Evolutionary conservation across 30 jellyfish, hydroid and myxozoan genomes (phyloP), one percentile per base, ranked within the genome.

Genomic region (Chrysaora quinquecirrha): DNA sequence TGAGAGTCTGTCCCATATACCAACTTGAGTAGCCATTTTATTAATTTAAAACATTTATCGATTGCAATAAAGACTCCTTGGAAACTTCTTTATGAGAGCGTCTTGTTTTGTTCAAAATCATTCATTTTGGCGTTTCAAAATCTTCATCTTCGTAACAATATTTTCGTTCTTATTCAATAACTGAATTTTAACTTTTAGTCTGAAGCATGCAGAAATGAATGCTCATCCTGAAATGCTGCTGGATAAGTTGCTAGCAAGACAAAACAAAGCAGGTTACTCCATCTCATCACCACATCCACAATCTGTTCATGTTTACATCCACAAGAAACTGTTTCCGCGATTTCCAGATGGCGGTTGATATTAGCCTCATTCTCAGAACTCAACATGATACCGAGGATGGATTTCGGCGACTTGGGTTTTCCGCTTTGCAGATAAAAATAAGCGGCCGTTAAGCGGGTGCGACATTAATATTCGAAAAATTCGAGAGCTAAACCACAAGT

Each of bases 1-100:
- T 64, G 96, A 87, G 20, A 90, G 94, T 9, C 97, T 58, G 78
- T 90, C 94, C 97, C 97, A 90, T 34, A 90, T 90, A 19, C 97
- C 97, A 60, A 85, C 96, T 48, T 83, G 82, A 34, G 96, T 35
- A 32, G 96, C 96, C 96, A 85, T 85, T 84, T 67, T 54, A 70
- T 69, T 60, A 70, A 78, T 63, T 24, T 34, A 78, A 3, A 23
- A 56, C 60, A 64, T 34, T 31, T 16, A 56, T 34, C 43, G 34
- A 73, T 29, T 52, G 3, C 19, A 52, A 52, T 52, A 38, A 38
- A n/a, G n/a, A n/a, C 14, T 38, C 54, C 54, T 3, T 14, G 54
- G 54, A 6, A 38, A 38, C 54, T 38, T 38, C n/a, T n/a, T n/a
- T n/a, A n/a, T 38, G 54, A 38, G 54, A 6, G 14, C 6, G 14